Evolutionary conservation across 1,140 invertebrate genomes (phyloP), one percentile per base, ranked within the genome.

Genomic region (Platyscapa corneri): DNA sequence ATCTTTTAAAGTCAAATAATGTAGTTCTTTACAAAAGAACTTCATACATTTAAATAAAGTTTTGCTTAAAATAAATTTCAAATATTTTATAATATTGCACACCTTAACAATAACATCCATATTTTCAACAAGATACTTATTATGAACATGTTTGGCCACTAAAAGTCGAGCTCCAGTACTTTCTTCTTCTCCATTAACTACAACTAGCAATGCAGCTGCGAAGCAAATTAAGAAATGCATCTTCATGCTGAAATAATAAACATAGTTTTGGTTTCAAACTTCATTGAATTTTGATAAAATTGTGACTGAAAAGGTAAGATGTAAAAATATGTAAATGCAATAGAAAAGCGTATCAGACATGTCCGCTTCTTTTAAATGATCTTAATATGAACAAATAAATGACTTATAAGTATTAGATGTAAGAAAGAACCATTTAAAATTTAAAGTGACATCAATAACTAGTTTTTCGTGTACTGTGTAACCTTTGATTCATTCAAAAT

Each of bases 41-140:
- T 18, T 27, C 1, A 27, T 60, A 10, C 3, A 27, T 3, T 60
- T 23, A 39, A 39, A 39, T 23, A 27, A 39, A 37, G 5, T 72
- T 6, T 32, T 72, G 8, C 16, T 7, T 3, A 70, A 37, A 70
- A 34, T 34, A 64, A 64, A 70, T 34, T 70, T 37, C 7, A 34
- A 18, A 76, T 32, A 46, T 18, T 78, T 72, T 70, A 67, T 70
- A 46, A 76, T 20, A 39, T 39, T 82, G 20, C 37, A 65, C 91
- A 94, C 97, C 93, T 99, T 98, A 65, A 99, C 96, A 88, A 99
- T 95, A 89, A 99, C 96, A 92, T 99, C 99, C 96, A 98, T 98
- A 90, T 97, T 97, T 95, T 99, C 98, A n/a, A 99, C 98, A 79
- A 99, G 94, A 92, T 99, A 99, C 94, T 97, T 98, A 90, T 99